A percentile compares a stretch with the other conserved stretches of the same genome.
phyloP scores from a whole-genome alignment of 1,140 invertebrate species.

The Himalopsyche phryganea region DNA sequence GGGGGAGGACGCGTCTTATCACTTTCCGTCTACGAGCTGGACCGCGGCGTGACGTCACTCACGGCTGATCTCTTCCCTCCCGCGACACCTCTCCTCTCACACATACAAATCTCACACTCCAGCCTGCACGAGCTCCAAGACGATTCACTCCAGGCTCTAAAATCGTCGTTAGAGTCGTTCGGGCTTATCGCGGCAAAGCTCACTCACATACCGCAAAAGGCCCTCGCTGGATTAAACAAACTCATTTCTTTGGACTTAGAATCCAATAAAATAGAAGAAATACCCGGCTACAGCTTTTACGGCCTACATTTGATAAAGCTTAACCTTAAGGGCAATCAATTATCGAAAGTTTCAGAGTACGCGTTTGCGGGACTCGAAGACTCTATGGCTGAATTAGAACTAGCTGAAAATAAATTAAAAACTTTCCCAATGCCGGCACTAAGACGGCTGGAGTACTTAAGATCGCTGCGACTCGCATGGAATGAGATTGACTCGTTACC shows the following conservation, averaged over 20 bases:
- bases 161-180: constrained; percentile 73
- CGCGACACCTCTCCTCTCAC: constrained; percentile 65
- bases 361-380: constrained; percentile 81
- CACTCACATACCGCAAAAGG: constrained; percentile 74
- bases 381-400: constrained; percentile 74
- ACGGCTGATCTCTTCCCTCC: constrained; percentile 67
- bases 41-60: constrained; percentile 68
- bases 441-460: constrained; percentile 68
- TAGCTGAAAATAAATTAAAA: constrained; percentile 81
- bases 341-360: constrained; percentile 76
- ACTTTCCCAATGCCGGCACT: constrained; percentile 77
- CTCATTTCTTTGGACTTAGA: constrained; percentile 79
- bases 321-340: constrained; percentile 78
- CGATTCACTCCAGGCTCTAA: constrained; percentile 67
- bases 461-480: constrained; percentile 73
- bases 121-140: constrained; percentile 71
- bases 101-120: constrained; percentile 81
- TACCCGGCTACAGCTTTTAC: constrained; percentile 84
- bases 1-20: constrained; percentile 69
- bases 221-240: constrained; percentile 68
- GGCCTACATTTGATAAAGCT: constrained; percentile 77
- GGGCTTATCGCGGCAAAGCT: constrained; percentile 78
- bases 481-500: constrained; percentile 69
- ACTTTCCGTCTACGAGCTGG: constrained; percentile 81
- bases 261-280: constrained; percentile 75